phyloP scores from a whole-genome alignment of 1,140 invertebrate genomes.

The Steinernema khuongi region DNA sequence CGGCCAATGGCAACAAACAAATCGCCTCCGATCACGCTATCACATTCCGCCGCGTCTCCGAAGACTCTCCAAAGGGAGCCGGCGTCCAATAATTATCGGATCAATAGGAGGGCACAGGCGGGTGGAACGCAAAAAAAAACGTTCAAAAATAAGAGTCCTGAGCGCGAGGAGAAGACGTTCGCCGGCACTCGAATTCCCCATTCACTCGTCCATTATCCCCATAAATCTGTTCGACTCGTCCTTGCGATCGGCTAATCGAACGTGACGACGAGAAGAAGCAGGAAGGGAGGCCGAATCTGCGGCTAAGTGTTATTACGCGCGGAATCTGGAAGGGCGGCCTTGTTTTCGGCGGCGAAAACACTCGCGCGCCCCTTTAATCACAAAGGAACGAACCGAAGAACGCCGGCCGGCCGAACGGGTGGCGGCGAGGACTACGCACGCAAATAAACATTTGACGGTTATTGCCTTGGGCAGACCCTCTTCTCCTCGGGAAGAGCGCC shows the following conservation, averaged over 20 bases:
- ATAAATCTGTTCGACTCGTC: neutral
- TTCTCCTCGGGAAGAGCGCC: too few relatives aligned
- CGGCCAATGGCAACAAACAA: too few relatives aligned
- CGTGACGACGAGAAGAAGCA: too few relatives aligned
- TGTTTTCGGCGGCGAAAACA: neutral
- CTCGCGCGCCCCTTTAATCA: slow-evolving; percentile 9
- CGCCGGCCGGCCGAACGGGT: neutral
- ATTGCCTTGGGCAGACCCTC: slow-evolving; percentile 9
- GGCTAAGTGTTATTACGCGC: too few relatives aligned
- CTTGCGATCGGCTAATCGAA: too few relatives aligned
- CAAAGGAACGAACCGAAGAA: slow-evolving; percentile 1
- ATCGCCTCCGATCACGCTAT: too few relatives aligned
- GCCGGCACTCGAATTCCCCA: neutral
- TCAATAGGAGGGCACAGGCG: too few relatives aligned
- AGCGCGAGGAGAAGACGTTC: neutral
- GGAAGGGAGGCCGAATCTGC: too few relatives aligned
- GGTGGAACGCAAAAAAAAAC: neutral
- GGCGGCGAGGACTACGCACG: neutral
- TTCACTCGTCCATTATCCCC: neutral
- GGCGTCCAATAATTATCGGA: too few relatives aligned
- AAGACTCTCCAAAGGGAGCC: too few relatives aligned
- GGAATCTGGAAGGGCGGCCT: too few relatives aligned
- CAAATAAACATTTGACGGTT: slow-evolving; percentile 17
- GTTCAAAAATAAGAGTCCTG: neutral
- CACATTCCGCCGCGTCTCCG: too few relatives aligned